Conservation (phyloP, 2,888 invertebrate species). For the Nephrotoma appendiculata region DNA sequence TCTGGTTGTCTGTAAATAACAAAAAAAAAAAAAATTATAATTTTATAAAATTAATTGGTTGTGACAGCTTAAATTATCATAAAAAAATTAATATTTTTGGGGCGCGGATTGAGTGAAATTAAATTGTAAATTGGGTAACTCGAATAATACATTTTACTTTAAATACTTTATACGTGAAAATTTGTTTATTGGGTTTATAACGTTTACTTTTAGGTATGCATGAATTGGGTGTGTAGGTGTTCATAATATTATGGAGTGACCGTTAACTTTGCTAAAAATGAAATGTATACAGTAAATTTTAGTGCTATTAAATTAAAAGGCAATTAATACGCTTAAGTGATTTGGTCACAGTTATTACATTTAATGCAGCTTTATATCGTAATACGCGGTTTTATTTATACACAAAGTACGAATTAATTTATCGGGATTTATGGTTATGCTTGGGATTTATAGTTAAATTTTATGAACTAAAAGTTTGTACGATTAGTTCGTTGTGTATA, state of each 20-base stretch:
- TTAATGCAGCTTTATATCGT: too few species aligned
- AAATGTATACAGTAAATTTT: background rate
- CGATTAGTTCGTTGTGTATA: too few species aligned
- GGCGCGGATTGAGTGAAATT: background rate
- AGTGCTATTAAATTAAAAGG: background rate
- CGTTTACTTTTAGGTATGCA: too few species aligned
- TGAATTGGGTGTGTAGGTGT: background rate
- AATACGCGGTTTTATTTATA: too few species aligned
- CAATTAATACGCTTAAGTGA: background rate
- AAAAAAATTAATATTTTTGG: background rate
- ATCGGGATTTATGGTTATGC: too few species aligned
- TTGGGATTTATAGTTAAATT: too few species aligned
- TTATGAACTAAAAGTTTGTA: too few species aligned
- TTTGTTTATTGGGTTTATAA: background rate
- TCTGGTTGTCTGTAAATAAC: conserved; percentile 21
- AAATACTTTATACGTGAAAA: background rate
- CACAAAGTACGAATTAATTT: too few species aligned
- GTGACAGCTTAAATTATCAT: background rate
- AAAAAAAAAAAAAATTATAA: too few species aligned
- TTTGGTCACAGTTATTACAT: too few species aligned
- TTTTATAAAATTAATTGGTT: background rate
- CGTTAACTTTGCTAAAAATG: background rate
- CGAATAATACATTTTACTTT: background rate
- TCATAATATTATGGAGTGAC: background rate
- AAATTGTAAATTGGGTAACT: background rate